A percentile compares a stretch with the other conserved stretches of the same genome.
phyloP scores from a whole-genome alignment of 2,797 vertebrate species.

The Cossypha heuglini region DNA sequence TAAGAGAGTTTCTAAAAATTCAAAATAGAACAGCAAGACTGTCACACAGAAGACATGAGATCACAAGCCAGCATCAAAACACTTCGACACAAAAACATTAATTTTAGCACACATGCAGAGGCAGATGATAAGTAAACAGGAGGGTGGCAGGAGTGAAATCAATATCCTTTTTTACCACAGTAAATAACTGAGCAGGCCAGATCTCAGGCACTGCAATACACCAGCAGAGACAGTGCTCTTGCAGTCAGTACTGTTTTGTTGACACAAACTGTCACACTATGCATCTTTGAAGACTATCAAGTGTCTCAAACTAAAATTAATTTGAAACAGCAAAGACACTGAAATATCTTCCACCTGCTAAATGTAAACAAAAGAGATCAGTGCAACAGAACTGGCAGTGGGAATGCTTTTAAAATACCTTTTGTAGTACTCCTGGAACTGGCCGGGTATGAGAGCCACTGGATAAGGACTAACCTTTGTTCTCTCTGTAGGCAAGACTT shows the following conservation, averaged over 20 bases:
- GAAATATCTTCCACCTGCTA: background rate
- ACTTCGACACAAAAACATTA: background rate
- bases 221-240: background rate
- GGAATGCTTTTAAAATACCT: constrained; percentile 77
- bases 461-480: constrained; percentile 94
- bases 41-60: accelerated
- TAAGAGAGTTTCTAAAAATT: background rate
- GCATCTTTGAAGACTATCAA: background rate
- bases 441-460: constrained; percentile 96
- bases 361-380: background rate
- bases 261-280: background rate
- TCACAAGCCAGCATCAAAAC: background rate
- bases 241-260: background rate
- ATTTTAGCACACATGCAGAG: background rate
- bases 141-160: background rate
- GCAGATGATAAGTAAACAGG: background rate
- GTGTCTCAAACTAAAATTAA: background rate
- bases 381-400: background rate
- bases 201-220: background rate
- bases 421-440: constrained; percentile 99
- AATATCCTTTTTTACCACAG: background rate
- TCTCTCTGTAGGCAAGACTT: constrained; percentile 88
- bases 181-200: background rate
- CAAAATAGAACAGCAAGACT: background rate
- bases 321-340: background rate